phyloP scores from a whole-genome alignment of 1,140 invertebrate genomes.

The Bombus consobrinus region DNA sequence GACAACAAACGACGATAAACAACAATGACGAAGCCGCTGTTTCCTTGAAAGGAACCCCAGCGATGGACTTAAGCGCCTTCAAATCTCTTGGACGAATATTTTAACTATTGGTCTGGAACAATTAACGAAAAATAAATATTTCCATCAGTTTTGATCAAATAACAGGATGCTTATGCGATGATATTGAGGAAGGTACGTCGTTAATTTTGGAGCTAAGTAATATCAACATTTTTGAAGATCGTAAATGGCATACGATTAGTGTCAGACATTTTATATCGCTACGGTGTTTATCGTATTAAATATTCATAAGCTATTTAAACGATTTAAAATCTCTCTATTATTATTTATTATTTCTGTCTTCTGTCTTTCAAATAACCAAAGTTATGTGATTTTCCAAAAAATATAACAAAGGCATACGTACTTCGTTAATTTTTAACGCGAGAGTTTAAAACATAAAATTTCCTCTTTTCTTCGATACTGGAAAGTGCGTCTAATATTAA shows the following conservation, averaged over 20 bases:
- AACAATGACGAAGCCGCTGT: conserved; percentile 43
- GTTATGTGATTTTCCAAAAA: no score
- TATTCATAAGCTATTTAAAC: neutral
- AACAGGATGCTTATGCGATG: neutral
- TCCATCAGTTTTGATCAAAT: neutral
- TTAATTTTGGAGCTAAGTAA: neutral
- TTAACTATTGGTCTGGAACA: no score
- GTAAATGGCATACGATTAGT: neutral
- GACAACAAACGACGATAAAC: conserved; percentile 47
- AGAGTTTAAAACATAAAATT: no score
- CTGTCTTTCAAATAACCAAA: no score
- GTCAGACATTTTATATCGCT: neutral
- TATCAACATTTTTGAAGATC: neutral
- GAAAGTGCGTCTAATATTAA: neutral
- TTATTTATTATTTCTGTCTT: no score
- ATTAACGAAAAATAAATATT: no score
- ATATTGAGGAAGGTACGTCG: neutral
- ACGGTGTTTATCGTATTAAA: neutral
- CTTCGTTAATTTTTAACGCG: no score
- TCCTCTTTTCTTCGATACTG: neutral
- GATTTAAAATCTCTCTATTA: neutral
- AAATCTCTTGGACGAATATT: neutral
- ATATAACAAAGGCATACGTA: no score
- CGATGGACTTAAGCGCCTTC: neutral
- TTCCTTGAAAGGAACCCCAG: neutral